Percentiles rank a stretch among this genome's conserved stretches.
Evolutionary conservation across 2,797 vertebrate genomes (phyloP).

Genomic region (Petrocephalus schoutedeni): DNA sequence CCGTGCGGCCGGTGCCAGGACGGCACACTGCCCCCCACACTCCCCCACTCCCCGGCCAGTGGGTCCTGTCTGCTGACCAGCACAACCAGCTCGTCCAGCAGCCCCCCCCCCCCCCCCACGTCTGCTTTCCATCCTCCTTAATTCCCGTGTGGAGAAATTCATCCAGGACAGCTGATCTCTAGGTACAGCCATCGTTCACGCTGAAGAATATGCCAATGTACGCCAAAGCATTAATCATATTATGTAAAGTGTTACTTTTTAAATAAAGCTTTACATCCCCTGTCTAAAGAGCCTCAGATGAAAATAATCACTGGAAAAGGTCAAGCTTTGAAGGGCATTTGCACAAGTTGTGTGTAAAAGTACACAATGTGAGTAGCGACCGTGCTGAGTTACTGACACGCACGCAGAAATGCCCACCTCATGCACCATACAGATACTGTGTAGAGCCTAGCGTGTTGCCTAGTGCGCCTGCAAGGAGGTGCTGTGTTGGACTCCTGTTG

Average conservation of each 20-base stretch:
- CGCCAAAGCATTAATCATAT: neutral
- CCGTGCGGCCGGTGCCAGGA: neutral
- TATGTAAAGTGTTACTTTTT: neutral
- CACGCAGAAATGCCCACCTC: neutral
- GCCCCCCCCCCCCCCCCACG: conserved; percentile 64
- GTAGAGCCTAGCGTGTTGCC: neutral
- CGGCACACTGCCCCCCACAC: neutral
- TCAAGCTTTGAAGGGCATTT: neutral
- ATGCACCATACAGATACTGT: neutral
- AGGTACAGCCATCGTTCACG: conserved; percentile 84
- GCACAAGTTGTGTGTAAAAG: neutral
- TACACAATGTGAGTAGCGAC: neutral
- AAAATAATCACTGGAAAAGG: neutral
- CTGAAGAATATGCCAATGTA: neutral
- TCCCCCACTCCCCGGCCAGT: conserved; percentile 63
- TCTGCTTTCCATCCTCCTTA: conserved; percentile 82
- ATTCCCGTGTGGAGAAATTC: conserved; percentile 78
- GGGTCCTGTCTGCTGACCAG: conserved; percentile 94
- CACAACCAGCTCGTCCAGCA: conserved; percentile 91
- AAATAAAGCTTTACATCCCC: neutral
- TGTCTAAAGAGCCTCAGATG: neutral
- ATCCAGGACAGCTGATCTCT: conserved; percentile 64
- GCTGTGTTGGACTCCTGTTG: neutral
- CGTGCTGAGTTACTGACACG: neutral
- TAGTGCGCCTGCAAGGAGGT: neutral